Base-by-base conservation (phyloP, 2,888 invertebrate species). In the Scaeva pyrastri region DNA sequence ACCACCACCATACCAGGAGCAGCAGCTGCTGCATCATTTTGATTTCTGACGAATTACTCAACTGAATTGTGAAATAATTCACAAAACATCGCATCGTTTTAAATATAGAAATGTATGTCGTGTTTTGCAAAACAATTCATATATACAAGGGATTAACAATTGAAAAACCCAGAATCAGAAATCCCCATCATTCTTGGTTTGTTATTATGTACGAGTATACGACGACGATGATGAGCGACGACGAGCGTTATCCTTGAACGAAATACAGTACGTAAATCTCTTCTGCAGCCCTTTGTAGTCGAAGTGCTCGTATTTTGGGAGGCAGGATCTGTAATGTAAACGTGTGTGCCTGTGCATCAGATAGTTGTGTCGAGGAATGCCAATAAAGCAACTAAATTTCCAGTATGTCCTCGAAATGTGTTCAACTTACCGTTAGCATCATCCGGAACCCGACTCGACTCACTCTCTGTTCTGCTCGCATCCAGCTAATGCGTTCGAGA, bases 321-420 rank as follows among this genome's bases (percentile, higher is more conserved):
- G 21, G 45, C 5, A 7, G 23, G 2, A n/a, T 1, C 12, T 5
- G 14, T 31, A 8, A 16, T 31, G 56, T 31, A n/a, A n/a, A n/a
- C n/a, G n/a, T 7, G 23, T 19, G n/a, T 48, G n/a, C n/a, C 8
- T 14, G 41, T 60, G 41, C 21, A 55, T 45, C 19, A 43, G 50
- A 50, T 39, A 60, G 43, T 71, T 62, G 52, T 62, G 41, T 12
- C 39, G 14, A 45, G 16, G 62, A 75, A 81, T 76, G 75, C 23
- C 80, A 81, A 81, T 81, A 76, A 76, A 81, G 52, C 76, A 75
- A 78, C 68, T 60, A 12, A 48, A 66, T 66, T 48, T 19, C 36
- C 31, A 4, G n/a, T 39, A 16, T 19, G 43, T 45, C 64, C 26
- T 31, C 64, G 11, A 66, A 31, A 21, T 43, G 5, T 21, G 11